phyloP scores from a whole-genome alignment of 2,113 vertebrate species.

The Percina caprodes region DNA sequence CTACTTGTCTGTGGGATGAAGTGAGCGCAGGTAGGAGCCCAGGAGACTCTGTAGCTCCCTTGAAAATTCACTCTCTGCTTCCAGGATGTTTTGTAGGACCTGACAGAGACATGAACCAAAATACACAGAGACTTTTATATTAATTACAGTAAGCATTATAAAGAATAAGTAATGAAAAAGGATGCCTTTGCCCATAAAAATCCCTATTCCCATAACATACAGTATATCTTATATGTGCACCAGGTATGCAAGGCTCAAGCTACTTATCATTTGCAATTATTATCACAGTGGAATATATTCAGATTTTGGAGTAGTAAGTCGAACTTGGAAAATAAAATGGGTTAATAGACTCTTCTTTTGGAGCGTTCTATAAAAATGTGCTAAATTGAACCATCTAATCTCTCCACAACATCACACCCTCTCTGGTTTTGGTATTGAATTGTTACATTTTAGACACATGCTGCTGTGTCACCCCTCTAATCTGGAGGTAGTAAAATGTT shows the following conservation, averaged over 20 bases:
- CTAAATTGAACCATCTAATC: background rate
- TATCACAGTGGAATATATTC: background rate
- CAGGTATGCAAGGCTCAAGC: background rate
- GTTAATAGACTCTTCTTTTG: background rate
- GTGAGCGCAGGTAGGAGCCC: slow-evolving; percentile 90
- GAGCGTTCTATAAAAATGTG: background rate
- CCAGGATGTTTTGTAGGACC: slow-evolving; percentile 98
- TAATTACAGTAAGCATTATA: background rate
- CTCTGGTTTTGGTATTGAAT: slow-evolving; percentile 19
- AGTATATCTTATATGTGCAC: background rate
- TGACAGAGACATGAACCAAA: slow-evolving; percentile 61
- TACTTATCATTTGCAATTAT: background rate
- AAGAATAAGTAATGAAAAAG: background rate
- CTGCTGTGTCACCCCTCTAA: background rate
- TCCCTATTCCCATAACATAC: too few species aligned
- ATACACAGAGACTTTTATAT: background rate
- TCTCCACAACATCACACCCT: slow-evolving; percentile 20
- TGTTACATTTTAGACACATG: slow-evolving; percentile 2
- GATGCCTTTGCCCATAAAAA: background rate
- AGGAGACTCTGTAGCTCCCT: slow-evolving; percentile 95
- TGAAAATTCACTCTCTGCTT: slow-evolving; percentile 94
- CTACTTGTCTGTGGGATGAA: slow-evolving; percentile 95
- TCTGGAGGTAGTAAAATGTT: background rate
- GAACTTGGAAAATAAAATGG: background rate
- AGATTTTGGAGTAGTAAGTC: background rate